Conservation (phyloP, 1,140 invertebrate genomes). For the Rhopalosiphum padi region DNA sequence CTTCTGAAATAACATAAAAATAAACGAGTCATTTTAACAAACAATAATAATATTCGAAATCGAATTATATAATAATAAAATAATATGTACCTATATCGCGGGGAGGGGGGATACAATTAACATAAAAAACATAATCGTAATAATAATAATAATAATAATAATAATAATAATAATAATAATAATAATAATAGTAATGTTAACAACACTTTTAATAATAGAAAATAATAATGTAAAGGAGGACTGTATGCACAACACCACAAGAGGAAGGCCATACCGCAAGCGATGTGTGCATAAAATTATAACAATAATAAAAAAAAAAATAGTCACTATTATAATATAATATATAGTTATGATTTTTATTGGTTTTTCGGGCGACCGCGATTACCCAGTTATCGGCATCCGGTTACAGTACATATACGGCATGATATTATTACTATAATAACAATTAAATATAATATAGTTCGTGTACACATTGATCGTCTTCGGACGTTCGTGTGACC, state of each 20-base stretch:
- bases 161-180: slow-evolving; percentile 28
- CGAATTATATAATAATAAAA: not conserved
- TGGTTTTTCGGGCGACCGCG: not conserved
- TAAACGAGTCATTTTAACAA: slow-evolving; percentile 34
- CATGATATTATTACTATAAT: not conserved
- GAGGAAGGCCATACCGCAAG: not conserved
- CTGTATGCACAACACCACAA: not conserved
- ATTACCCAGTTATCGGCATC: not conserved
- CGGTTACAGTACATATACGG: not conserved
- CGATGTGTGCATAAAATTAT: not conserved
- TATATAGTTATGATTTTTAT: not conserved
- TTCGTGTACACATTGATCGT: not conserved
- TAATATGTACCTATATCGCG: not conserved
- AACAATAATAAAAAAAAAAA: not conserved
- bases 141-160: not conserved
- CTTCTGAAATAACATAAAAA: slow-evolving; percentile 50
- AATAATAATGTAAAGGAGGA: not conserved
- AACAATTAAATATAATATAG: not conserved
- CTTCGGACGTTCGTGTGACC: not conserved
- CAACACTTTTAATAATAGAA: slow-evolving; percentile 15
- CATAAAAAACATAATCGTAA: slow-evolving; percentile 1
- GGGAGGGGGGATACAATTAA: not conserved
- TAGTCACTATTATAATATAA: not conserved
- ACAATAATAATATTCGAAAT: slow-evolving; percentile 37
- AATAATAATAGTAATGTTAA: slow-evolving; percentile 40